A percentile compares a stretch with the other conserved stretches of the same genome.
Conservation (phyloP, 2,888 invertebrate genomes). For the Pecten maximus region DNA sequence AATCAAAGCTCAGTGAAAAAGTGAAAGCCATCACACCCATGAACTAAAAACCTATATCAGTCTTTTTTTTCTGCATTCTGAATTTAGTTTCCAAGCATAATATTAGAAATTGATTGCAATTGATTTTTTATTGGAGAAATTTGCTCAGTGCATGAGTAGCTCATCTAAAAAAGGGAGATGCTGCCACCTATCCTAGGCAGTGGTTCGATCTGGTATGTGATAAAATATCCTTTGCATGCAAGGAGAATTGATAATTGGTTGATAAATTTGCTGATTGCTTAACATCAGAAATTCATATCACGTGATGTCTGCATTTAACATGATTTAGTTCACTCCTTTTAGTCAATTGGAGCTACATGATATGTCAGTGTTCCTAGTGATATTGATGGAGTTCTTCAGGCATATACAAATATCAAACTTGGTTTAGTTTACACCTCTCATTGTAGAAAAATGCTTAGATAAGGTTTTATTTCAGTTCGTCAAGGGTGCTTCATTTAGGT, state of each 20-base stretch:
- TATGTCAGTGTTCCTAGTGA: not conserved
- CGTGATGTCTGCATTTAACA: constrained; percentile 28
- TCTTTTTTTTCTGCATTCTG: too few species aligned
- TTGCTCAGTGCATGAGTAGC: not conserved
- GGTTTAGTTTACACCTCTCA: not conserved
- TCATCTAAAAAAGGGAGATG: not conserved
- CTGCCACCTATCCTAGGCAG: not conserved
- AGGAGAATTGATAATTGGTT: constrained; percentile 26
- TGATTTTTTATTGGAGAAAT: not conserved
- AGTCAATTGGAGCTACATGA: not conserved
- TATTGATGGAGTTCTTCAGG: not conserved
- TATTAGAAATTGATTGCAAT: not conserved
- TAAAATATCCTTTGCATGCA: constrained; percentile 28
- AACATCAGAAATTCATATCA: constrained; percentile 32
- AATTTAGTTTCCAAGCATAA: not conserved
- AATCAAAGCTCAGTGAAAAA: not conserved
- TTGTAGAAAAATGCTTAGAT: not conserved
- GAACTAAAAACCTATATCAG: too few species aligned
- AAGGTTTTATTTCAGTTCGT: not conserved
- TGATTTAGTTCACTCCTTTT: constrained; percentile 10
- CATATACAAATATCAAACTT: not conserved
- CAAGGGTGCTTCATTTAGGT: too few species aligned
- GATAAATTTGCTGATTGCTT: not conserved
- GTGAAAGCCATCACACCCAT: too few species aligned
- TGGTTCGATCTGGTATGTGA: not conserved